phyloP scores from a whole-genome alignment of 2,113 vertebrate genomes.

The Cyphomyrus discorhynchus region DNA sequence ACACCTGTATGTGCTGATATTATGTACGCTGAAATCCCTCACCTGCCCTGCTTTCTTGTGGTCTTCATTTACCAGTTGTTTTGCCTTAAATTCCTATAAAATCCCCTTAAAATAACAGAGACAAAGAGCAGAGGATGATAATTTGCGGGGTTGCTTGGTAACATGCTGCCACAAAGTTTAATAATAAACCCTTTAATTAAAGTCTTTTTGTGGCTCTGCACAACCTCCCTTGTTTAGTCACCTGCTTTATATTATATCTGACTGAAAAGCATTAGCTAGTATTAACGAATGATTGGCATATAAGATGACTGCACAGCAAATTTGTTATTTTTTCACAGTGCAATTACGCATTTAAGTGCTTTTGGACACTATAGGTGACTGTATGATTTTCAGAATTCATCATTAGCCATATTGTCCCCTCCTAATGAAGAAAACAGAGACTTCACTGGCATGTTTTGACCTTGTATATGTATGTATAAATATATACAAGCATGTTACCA shows the following conservation, averaged over 20 bases:
- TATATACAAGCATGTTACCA: neutral
- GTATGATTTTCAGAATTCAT: neutral
- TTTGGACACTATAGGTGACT: neutral
- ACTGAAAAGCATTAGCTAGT: neutral
- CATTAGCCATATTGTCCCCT: neutral
- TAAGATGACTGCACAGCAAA: neutral
- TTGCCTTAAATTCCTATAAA: neutral
- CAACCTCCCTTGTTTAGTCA: neutral
- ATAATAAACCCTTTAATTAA: neutral
- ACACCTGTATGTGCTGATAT: neutral
- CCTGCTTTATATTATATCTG: neutral
- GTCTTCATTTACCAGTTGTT: neutral
- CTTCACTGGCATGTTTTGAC: neutral
- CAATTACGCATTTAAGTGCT: neutral
- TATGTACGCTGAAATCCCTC: neutral
- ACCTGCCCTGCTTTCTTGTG: neutral
- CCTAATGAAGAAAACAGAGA: neutral
- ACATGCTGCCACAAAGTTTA: neutral
- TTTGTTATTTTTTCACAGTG: neutral
- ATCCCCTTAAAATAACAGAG: neutral
- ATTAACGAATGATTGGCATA: neutral
- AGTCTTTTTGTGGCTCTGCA: neutral
- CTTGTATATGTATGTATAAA: neutral
- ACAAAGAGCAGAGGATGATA: neutral
- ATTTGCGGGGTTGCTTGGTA: slow-evolving; percentile 1